A percentile compares a stretch with the other conserved stretches of the same genome.
Evolutionary conservation across 2,113 vertebrate species (phyloP).

Genomic region (Gymnobelideus leadbeateri): DNA sequence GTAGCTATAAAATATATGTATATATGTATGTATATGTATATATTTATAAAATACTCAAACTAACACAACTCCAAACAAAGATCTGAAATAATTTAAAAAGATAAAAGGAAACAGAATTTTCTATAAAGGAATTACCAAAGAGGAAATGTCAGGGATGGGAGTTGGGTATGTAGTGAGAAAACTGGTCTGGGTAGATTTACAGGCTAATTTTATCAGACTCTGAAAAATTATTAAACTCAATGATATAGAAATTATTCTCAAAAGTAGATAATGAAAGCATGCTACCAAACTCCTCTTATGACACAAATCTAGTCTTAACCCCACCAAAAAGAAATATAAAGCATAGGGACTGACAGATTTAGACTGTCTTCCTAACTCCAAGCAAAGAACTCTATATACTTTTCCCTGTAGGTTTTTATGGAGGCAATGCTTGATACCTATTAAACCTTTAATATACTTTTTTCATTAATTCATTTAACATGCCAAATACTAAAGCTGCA

Average conservation of each 20-base stretch:
- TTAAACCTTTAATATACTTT: neutral
- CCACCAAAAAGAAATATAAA: too few relatives aligned
- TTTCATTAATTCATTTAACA: neutral
- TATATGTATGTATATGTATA: neutral
- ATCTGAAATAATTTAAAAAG: too few relatives aligned
- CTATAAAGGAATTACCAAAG: neutral
- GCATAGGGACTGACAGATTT: neutral
- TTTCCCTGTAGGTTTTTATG: neutral
- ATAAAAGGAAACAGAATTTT: too few relatives aligned
- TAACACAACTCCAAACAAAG: neutral
- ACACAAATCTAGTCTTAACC: too few relatives aligned
- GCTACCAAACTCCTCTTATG: too few relatives aligned
- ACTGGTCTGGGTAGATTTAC: neutral
- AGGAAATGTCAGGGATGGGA: neutral
- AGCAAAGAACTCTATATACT: neutral
- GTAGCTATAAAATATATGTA: neutral
- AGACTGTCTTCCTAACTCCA: neutral
- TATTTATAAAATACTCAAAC: neutral
- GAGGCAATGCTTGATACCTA: neutral
- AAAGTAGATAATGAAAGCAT: too few relatives aligned
- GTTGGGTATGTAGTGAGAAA: neutral
- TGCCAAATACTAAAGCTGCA: neutral
- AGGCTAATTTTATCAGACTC: too few relatives aligned
- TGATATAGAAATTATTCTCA: too few relatives aligned
- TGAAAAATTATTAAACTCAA: too few relatives aligned